Evolutionary conservation across 2,797 vertebrate genomes (phyloP).

Genomic region (Peromyscus nudipes): DNA sequence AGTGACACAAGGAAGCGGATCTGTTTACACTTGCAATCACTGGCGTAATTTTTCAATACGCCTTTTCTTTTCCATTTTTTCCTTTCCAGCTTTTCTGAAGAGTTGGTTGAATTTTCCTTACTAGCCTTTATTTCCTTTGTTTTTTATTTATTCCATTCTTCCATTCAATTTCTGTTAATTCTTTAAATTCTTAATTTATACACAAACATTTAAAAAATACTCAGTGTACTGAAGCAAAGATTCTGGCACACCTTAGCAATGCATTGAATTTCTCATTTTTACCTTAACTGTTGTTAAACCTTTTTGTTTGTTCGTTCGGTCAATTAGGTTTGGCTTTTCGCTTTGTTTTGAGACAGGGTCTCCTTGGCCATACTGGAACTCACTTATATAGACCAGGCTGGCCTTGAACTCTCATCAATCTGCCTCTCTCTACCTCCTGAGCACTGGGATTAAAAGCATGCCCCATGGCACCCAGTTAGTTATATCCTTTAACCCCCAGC

Average conservation of each 20-base stretch:
- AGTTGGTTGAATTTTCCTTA: conserved; percentile 29
- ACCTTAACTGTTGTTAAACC: neutral
- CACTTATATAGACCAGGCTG: neutral
- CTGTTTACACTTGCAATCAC: neutral
- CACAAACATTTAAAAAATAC: neutral
- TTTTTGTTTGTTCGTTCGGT: neutral
- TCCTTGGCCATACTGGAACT: neutral
- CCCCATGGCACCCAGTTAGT: neutral
- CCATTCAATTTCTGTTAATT: conserved; percentile 3
- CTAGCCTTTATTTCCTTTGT: neutral
- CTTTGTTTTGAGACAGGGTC: neutral
- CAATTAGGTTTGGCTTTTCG: neutral
- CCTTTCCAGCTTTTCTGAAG: neutral
- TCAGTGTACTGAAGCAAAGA: neutral
- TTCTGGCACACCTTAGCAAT: neutral
- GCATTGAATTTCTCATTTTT: neutral
- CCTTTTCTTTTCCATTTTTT: conserved; percentile 45
- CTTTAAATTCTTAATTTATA: conserved; percentile 46
- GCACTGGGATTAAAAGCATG: neutral
- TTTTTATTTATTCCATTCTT: neutral
- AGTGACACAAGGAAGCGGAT: neutral
- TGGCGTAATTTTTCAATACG: neutral
- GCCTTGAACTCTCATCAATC: neutral
- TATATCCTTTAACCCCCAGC: neutral
- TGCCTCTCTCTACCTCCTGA: neutral